phyloP scores from a whole-genome alignment of 2,888 invertebrate species.

The Lycocerus yunnanus region DNA sequence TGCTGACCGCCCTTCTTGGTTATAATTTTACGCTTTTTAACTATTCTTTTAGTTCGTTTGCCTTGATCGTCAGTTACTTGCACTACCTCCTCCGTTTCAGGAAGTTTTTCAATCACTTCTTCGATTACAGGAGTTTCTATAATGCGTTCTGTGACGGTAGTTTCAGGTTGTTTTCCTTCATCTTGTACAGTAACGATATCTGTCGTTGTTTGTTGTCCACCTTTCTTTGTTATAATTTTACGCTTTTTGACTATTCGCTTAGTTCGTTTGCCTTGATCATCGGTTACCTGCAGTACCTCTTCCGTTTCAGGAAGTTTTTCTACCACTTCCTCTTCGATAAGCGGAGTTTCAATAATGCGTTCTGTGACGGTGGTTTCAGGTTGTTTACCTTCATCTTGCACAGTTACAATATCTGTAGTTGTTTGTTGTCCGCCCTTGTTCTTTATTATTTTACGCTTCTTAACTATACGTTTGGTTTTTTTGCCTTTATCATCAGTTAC shows the following conservation, averaged over 20 bases:
- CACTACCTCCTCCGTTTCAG: not conserved
- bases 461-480: constrained; percentile 36
- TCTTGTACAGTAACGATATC: constrained; percentile 46
- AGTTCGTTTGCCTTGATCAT: constrained; percentile 38
- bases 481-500: constrained; percentile 27
- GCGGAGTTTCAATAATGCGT: no score
- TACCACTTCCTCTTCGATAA: not conserved
- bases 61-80: not conserved
- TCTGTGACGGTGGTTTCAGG: no score
- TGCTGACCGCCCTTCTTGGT: constrained; percentile 46
- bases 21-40: constrained; percentile 54
- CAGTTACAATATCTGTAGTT: constrained; percentile 50
- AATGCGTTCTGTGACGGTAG: constrained; percentile 38
- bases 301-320: constrained; percentile 48
- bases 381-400: constrained; percentile 42
- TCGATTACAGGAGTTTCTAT: constrained; percentile 32
- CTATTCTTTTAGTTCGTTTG: constrained; percentile 17
- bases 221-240: constrained; percentile 42
- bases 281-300: constrained; percentile 38
- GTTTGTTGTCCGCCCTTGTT: constrained; percentile 46
- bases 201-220: constrained; percentile 46
- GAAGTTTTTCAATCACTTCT: not conserved
- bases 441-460: constrained; percentile 44
- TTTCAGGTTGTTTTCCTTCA: constrained; percentile 42
- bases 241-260: constrained; percentile 44